A percentile compares a stretch with the other conserved stretches of the same genome.
phyloP scores from a whole-genome alignment of 2,888 invertebrate species.

The Athrips mouffetella region DNA sequence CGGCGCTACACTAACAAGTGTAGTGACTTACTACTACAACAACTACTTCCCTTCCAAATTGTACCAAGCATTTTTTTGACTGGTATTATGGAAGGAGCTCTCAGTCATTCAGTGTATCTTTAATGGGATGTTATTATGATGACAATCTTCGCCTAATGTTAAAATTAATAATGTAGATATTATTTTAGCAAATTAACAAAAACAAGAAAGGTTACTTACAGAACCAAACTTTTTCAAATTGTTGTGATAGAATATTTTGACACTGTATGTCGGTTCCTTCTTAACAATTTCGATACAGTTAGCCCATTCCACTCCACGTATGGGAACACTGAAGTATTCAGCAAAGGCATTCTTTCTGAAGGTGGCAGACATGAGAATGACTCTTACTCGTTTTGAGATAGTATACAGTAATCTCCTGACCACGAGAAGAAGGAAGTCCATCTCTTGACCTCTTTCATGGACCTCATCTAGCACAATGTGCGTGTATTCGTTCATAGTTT shows the following conservation, averaged over 20 bases:
- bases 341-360: constrained; percentile 86
- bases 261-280: constrained; percentile 68
- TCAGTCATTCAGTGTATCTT: too few relatives aligned
- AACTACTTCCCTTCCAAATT: too few relatives aligned
- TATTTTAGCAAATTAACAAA: neutral
- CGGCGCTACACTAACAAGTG: too few relatives aligned
- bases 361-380: constrained; percentile 95
- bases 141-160: too few relatives aligned
- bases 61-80: too few relatives aligned
- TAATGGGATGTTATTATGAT: too few relatives aligned
- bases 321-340: constrained; percentile 80
- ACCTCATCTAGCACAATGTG: constrained; percentile 96
- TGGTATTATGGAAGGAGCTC: too few relatives aligned
- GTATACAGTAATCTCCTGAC: constrained; percentile 86
- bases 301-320: constrained; percentile 52
- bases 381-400: constrained; percentile 55
- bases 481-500: constrained; percentile 87
- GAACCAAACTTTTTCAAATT: constrained; percentile 64
- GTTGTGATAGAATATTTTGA: constrained; percentile 82
- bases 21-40: too few relatives aligned
- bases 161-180: too few relatives aligned
- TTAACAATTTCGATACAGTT: constrained; percentile 64
- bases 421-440: constrained; percentile 92
- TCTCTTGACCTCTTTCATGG: constrained; percentile 94
- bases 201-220: constrained; percentile 47